Conservation (phyloP, 2,113 vertebrate species). For the Gadus macrocephalus region DNA sequence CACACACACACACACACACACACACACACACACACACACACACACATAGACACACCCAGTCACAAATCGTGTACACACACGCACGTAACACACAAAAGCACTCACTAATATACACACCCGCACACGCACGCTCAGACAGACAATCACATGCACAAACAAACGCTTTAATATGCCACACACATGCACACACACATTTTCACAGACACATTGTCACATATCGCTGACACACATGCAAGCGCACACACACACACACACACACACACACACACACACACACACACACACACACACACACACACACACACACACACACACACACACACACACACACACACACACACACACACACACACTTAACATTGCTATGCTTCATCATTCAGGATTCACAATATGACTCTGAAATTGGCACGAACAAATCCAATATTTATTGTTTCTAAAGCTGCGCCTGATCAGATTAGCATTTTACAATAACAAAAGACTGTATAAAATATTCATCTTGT, state of each 20-base stretch:
- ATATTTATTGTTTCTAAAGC: constrained; percentile 53
- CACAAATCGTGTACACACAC: constrained; percentile 16
- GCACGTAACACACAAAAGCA: constrained; percentile 6
- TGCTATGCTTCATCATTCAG: not conserved
- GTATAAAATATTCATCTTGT: constrained; percentile 51
- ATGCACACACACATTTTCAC: not conserved
- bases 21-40: not conserved
- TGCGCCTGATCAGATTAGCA: constrained; percentile 44
- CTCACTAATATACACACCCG: constrained; percentile 14
- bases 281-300: too few species aligned
- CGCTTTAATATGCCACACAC: not conserved
- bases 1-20: not conserved
- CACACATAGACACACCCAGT: not conserved
- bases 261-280: too few species aligned
- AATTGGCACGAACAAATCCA: constrained; percentile 22
- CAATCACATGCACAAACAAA: not conserved
- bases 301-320: too few species aligned
- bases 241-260: too few species aligned
- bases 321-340: too few species aligned
- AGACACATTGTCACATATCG: not conserved
- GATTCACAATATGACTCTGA: not conserved
- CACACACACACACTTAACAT: not conserved
- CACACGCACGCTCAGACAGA: not conserved
- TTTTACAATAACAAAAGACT: constrained; percentile 24
- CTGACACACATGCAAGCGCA: not conserved